These are phyloP conservation scores for Phrynocephalus versicolor DNA, from an alignment of 2,113 vertebrate species.

Conservation along the genomic window DNA sequence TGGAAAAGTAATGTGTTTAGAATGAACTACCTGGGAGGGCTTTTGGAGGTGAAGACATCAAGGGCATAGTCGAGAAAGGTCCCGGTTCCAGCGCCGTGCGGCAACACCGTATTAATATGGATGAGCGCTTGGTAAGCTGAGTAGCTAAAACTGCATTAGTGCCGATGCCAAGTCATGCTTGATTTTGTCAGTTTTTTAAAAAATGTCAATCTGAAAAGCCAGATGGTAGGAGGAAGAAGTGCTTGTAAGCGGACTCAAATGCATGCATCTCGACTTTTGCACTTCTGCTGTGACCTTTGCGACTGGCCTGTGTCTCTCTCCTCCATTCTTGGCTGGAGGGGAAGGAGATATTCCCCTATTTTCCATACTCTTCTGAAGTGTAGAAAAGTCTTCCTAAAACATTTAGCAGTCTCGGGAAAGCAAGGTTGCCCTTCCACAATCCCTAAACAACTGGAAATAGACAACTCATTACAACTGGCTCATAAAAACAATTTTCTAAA, in stretches of 20 bases:
- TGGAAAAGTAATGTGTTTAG: conserved; percentile 60
- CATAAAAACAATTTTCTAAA: conserved; percentile 8
- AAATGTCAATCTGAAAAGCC: background rate
- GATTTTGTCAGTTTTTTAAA: background rate
- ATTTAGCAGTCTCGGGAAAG: conserved; percentile 9
- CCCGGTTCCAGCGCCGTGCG: conserved; percentile 29
- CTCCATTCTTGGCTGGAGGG: background rate
- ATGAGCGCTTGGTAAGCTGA: conserved; percentile 40
- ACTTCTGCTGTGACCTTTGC: background rate
- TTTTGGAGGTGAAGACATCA: conserved; percentile 49
- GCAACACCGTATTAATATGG: conserved; percentile 21
- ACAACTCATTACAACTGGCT: conserved; percentile 1
- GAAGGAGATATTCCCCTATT: too few relatives aligned
- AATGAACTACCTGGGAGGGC: conserved; percentile 38
- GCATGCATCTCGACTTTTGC: background rate
- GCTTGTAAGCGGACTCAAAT: background rate
- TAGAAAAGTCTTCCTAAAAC: rapidly evolving
- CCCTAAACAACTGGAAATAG: background rate
- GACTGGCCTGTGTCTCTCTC: background rate
- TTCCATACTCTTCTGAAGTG: background rate
- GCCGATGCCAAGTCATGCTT: conserved; percentile 44
- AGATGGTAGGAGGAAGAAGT: background rate
- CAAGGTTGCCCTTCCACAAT: background rate
- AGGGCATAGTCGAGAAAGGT: conserved; percentile 34
- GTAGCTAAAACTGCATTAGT: background rate